phyloP scores from a whole-genome alignment of 2,797 vertebrate genomes.

The Melanogrammus aeglefinus region DNA sequence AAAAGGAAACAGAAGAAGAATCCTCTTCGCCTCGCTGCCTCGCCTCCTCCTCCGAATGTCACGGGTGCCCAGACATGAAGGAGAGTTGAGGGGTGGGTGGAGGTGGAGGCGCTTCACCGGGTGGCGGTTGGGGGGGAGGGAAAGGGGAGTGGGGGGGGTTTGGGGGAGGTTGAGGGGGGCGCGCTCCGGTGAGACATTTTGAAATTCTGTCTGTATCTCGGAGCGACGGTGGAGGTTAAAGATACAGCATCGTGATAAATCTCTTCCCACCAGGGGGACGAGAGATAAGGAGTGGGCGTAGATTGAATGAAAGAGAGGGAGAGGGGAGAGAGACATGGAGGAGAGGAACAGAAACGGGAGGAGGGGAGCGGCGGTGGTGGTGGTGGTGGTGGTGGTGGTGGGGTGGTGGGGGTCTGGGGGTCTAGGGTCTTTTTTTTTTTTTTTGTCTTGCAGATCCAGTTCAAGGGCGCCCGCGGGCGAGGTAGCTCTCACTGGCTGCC shows the following conservation, averaged over 20 bases:
- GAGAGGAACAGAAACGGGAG: constrained; percentile 3
- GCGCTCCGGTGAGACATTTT: constrained; percentile 66
- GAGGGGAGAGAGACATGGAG: constrained; percentile 36
- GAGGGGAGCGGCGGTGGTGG: not conserved
- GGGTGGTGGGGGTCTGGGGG: constrained; percentile 37
- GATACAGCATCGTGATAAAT: constrained; percentile 90
- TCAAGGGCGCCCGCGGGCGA: constrained; percentile 98
- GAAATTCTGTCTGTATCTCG: constrained; percentile 71
- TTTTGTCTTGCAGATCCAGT: constrained; percentile 99
- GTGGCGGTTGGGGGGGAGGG: too few species aligned
- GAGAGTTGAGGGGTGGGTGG: not conserved
- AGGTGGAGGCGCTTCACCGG: not conserved
- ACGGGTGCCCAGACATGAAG: not conserved
- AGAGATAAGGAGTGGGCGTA: constrained; percentile 66
- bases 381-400: not conserved
- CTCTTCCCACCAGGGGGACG: constrained; percentile 74
- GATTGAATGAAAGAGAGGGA: constrained; percentile 69
- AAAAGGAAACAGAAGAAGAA: not conserved
- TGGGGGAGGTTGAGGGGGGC: not conserved
- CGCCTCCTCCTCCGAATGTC: not conserved
- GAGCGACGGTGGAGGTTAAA: constrained; percentile 84
- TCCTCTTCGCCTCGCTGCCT: not conserved
- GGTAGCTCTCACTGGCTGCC: constrained; percentile 85
- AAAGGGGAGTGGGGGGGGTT: not conserved
- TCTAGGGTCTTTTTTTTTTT: constrained; percentile 88